Percentiles rank a stretch among this genome's conserved stretches.
phyloP scores from a whole-genome alignment of 2,113 vertebrate genomes.

The Cyprinodon variegatus region DNA sequence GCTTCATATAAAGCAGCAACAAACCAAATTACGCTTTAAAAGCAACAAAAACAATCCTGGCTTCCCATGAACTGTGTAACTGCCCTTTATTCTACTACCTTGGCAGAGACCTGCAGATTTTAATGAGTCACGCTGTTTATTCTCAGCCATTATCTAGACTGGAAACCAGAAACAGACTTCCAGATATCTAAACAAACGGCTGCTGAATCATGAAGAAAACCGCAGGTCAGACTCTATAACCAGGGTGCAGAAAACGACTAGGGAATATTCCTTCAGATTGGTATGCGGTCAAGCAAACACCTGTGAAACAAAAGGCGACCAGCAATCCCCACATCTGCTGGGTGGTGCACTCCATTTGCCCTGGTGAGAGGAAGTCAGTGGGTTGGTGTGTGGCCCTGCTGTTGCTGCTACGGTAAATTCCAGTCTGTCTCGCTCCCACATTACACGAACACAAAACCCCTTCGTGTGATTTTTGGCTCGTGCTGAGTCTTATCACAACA shows the following conservation, averaged over 20 bases:
- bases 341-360: constrained; percentile 50
- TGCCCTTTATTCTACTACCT: constrained; percentile 19
- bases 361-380: constrained; percentile 44
- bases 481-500: constrained; percentile 53
- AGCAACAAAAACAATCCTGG: constrained; percentile 31
- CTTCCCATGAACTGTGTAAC: constrained; percentile 29
- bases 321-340: constrained; percentile 59
- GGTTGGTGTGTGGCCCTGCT: constrained; percentile 56
- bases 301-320: constrained; percentile 42
- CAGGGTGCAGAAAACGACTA: constrained; percentile 1
- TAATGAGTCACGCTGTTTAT: constrained; percentile 29
- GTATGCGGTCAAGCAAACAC: constrained; percentile 38
- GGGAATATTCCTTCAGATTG: constrained; percentile 16
- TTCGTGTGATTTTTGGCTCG: constrained; percentile 65
- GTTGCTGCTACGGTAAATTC: constrained; percentile 41
- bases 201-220: constrained; percentile 24
- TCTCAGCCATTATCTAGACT: constrained; percentile 35
- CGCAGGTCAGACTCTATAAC: constrained; percentile 18
- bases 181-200: constrained; percentile 12
- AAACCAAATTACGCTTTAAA: constrained; percentile 27
- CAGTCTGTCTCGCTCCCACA: constrained; percentile 52
- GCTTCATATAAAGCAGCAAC: neutral
- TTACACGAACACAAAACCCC: constrained; percentile 64
- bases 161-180: constrained; percentile 45
- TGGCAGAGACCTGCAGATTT: constrained; percentile 27